These are phyloP conservation scores for Platynereis dumerilii DNA, from an alignment of 2,888 invertebrate species.

Conservation along the genomic window DNA sequence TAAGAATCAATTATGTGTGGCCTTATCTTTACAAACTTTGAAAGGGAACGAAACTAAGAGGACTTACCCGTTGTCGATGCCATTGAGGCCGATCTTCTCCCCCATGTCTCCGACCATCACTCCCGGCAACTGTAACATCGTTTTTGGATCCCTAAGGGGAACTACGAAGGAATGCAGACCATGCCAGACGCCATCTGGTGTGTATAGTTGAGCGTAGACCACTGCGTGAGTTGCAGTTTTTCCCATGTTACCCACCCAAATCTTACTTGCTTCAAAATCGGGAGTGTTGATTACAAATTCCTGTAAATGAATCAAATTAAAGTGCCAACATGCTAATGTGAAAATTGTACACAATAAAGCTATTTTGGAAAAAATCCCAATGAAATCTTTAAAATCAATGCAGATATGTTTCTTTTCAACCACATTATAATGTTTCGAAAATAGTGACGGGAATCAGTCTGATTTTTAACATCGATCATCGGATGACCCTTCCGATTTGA, in stretches of 20 bases:
- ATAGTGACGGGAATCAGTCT: too few species aligned
- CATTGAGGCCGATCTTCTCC: conserved; percentile 88
- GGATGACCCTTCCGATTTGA: too few species aligned
- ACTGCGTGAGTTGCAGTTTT: conserved; percentile 82
- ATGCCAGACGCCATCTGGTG: conserved; percentile 77
- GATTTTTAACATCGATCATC: too few species aligned
- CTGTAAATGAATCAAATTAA: conserved; percentile 40
- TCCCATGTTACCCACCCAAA: conserved; percentile 83
- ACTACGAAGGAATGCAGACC: conserved; percentile 91
- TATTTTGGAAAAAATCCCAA: neutral
- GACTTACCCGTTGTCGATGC: conserved; percentile 87
- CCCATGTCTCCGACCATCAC: conserved; percentile 91
- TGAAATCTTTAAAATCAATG: too few species aligned
- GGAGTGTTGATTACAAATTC: conserved; percentile 79
- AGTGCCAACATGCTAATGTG: neutral
- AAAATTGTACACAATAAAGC: neutral
- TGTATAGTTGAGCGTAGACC: conserved; percentile 86
- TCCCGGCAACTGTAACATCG: conserved; percentile 69
- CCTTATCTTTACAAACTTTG: too few species aligned
- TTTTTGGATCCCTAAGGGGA: conserved; percentile 69
- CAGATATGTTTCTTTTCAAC: too few species aligned
- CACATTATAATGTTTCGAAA: too few species aligned
- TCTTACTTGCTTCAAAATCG: conserved; percentile 79
- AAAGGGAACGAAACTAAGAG: too few species aligned
- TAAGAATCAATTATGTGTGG: too few species aligned